Base-by-base conservation (phyloP, 2,113 vertebrate genomes). In the Xyliphius kryptos region DNA sequence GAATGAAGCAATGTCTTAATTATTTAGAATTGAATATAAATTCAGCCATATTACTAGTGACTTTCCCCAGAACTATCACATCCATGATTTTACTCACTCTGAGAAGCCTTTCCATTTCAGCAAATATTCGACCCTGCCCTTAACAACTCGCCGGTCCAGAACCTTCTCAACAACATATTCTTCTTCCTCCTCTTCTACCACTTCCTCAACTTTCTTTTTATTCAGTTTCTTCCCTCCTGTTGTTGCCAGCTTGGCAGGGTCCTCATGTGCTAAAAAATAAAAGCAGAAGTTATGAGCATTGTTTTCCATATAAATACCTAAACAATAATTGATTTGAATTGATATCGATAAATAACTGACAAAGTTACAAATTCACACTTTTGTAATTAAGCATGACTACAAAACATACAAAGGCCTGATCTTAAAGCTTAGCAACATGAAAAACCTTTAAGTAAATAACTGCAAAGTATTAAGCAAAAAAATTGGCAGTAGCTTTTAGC, bases 81-180 rank as follows among this genome's bases (percentile, higher is more conserved):
- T 36, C 26, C 37, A 8, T 32, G 22, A 5, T 10, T 37, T 11
- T 40, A 88, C 95, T 92, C 80, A 98, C 95, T 97, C 87, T 0
- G 92, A 92, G 82, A 98, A 98, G 0, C 95, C 95, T 62, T 98
- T 98, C 95, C 95, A 98, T 72, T 98, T 98, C 2, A 98, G 90
- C 63, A 98, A 85, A 38, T 94, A 97, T 67, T 98, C 95, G 67
- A 91, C 91, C 62, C 91, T 90, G 10, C 95, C 95, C 75, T 97
- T 98, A 3, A 95, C 88, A 59, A 97, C 86, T 15, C 95, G 76
- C 2, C 93, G 87, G 36, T 98, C 95, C 55, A 98, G 84, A 36
- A 98, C 95, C 56, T 98, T 98, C 56, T 98, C 95, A 73, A 98
- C 96, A 76, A 98, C 94, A 75, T 98, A 98, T 14, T 98, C 95